Evolutionary conservation across 2,797 vertebrate species (phyloP).

Genomic region (Cyclura pinguis): DNA sequence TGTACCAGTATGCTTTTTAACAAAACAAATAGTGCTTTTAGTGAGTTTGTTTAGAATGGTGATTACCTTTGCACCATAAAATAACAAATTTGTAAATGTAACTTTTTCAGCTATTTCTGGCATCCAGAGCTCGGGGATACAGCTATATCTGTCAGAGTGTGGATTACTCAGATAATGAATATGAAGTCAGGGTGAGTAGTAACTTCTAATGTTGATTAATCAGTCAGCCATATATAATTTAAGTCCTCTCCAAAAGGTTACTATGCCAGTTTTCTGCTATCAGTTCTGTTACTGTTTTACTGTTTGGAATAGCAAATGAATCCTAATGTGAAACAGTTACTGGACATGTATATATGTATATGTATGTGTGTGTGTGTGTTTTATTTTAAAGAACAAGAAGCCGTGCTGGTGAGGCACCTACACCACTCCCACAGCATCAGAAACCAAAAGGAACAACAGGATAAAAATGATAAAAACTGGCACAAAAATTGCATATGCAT

Average conservation of each 20-base stretch:
- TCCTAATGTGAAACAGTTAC: background rate
- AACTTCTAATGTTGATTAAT: background rate
- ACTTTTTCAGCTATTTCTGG: constrained; percentile 90
- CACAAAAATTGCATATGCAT: too few species aligned
- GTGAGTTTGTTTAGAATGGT: constrained; percentile 30
- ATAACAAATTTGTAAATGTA: constrained; percentile 50
- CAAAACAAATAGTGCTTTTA: constrained; percentile 16
- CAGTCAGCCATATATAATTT: background rate
- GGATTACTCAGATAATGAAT: constrained; percentile 95
- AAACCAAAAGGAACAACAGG: background rate
- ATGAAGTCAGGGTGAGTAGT: constrained; percentile 97
- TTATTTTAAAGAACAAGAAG: background rate
- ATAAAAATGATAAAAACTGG: too few species aligned
- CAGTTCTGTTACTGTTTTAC: background rate
- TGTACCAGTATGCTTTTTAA: background rate
- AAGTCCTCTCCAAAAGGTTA: background rate
- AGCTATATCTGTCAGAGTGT: constrained; percentile 97
- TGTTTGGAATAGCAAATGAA: background rate
- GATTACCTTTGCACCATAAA: background rate
- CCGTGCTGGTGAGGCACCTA: background rate
- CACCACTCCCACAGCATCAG: too few species aligned
- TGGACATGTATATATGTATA: background rate
- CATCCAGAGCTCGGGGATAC: constrained; percentile 92
- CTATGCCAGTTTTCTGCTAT: background rate
- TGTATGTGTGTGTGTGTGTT: background rate